Base-by-base conservation (phyloP, 2,113 vertebrate species). In the Scolopax mira region DNA sequence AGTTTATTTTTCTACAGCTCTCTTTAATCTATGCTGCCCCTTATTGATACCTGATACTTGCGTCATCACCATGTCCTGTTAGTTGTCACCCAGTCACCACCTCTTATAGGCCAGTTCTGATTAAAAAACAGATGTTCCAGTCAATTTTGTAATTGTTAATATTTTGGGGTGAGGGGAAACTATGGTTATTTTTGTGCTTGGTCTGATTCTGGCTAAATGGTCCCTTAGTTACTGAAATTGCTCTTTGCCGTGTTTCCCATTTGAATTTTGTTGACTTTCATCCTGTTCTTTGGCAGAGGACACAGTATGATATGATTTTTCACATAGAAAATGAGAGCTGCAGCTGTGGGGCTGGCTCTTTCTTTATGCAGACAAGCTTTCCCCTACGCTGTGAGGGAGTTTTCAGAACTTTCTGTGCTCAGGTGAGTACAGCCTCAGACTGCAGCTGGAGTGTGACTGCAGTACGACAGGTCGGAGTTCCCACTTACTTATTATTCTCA, bases 401-500 rank as follows among this genome's bases (percentile, higher is more conserved):
- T 72, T 69, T 52, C 35, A 18, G 25, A 42, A 9, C 51, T 91
- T 65, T 73, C 49, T 35, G 33, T 23, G 13, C 42, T 64, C 54
- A 42, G 13, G 2, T 72, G 44, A 55, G 6, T 19, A 64, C 31
- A 72, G 39, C 13, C 23, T 89, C 41, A 86, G 39, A 10, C 30
- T 23, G 6, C 55, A 64, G 75, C 55, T 7, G 4, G 6, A 64
- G 3, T 3, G 2, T 0, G 1, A 14, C 13, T 64, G 23, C 15
- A 10, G 18, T 23, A n/a, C 0, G 1, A 55, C 1, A 3, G 17
- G 19, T 41, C 3, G 19, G 30, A 81, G 3, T 61, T 95, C 54
- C 25, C 14, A 33, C 6, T 57, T 84, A 33, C 6, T 57, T 84
- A 7, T 2, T 64, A 44, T 54, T 90, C 28, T 61, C n/a, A 82